These are phyloP conservation scores for Myiozetetes cayanensis DNA, from an alignment of 2,113 vertebrate species.

Conservation along the genomic window DNA sequence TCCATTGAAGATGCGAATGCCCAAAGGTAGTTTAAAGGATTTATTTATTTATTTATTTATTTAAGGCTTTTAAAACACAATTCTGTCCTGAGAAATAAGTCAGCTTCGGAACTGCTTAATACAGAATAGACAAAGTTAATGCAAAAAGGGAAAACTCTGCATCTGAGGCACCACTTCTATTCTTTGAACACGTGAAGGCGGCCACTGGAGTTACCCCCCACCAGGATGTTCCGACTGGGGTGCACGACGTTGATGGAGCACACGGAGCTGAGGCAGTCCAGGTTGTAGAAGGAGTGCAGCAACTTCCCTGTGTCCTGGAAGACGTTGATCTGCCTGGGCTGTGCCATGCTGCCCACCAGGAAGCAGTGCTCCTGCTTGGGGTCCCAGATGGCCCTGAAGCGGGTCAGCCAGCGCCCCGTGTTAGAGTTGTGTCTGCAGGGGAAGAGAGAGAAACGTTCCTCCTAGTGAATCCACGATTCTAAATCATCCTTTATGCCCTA, in stretches of 20 bases:
- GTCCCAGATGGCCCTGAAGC: constrained; percentile 87
- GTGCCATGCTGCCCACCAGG: constrained; percentile 78
- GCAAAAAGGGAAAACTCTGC: background rate
- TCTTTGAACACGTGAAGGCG: constrained; percentile 81
- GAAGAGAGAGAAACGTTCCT: accelerated
- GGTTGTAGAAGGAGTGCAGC: constrained; percentile 70
- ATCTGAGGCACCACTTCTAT: background rate
- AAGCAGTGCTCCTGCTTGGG: constrained; percentile 86
- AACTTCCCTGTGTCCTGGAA: constrained; percentile 76
- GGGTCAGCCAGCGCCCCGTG: constrained; percentile 80
- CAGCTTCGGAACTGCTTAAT: background rate
- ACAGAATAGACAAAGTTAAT: accelerated
- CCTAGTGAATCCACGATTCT: accelerated
- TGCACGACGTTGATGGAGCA: constrained; percentile 83
- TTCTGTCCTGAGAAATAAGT: background rate
- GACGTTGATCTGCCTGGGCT: constrained; percentile 72
- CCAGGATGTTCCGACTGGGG: constrained; percentile 75
- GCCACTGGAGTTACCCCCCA: constrained; percentile 83
- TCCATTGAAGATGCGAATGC: background rate
- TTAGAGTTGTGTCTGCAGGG: constrained; percentile 72
- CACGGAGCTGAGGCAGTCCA: constrained; percentile 73
- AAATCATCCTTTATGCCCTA: accelerated
- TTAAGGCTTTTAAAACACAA: background rate
- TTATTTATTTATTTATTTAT: background rate
- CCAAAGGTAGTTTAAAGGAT: background rate